Percentiles rank a stretch among this genome's conserved stretches.
Evolutionary conservation across 2,888 invertebrate genomes (phyloP).

Genomic region (Allacma fusca): DNA sequence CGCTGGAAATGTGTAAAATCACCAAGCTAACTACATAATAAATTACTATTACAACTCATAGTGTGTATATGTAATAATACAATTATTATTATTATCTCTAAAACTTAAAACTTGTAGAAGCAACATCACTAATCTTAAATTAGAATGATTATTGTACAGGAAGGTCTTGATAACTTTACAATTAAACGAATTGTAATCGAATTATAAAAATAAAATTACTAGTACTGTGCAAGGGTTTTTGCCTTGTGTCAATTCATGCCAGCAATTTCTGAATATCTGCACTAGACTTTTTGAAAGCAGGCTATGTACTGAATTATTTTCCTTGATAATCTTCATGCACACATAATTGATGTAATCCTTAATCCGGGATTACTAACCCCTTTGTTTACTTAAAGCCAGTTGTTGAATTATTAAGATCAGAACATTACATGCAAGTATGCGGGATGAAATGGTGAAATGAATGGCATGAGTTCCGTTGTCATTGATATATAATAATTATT

Average conservation of each 20-base stretch:
- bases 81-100: too few species aligned
- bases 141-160: not conserved
- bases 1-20: too few species aligned
- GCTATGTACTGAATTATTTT: too few species aligned
- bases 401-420: too few species aligned
- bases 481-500: constrained; percentile 22
- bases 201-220: not conserved
- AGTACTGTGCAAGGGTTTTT: not conserved
- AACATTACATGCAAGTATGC: not conserved
- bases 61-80: not conserved
- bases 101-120: not conserved
- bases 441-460: not conserved
- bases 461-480: not conserved
- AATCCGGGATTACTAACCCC: too few species aligned
- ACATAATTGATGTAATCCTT: too few species aligned
- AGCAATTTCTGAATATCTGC: not conserved
- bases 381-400: too few species aligned
- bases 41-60: not conserved
- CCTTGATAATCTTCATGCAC: too few species aligned
- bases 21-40: too few species aligned
- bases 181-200: constrained; percentile 5
- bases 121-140: not conserved
- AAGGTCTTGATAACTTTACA: not conserved
- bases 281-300: too few species aligned
- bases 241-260: not conserved